Base-by-base conservation (phyloP, 1,140 invertebrate species). In the Aradophagus sp. region DNA sequence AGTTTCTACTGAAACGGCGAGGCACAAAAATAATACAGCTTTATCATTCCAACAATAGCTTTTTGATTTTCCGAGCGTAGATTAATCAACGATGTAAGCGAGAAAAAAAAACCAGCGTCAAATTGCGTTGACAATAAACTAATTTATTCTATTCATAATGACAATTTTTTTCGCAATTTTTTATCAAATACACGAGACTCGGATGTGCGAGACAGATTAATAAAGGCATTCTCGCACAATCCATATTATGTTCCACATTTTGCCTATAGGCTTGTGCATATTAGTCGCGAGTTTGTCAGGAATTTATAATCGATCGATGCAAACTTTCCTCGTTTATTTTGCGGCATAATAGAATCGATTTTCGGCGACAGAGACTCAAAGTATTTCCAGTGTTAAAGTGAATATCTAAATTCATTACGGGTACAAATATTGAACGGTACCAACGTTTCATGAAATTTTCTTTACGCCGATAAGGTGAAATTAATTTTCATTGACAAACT, bases 271-370 rank as follows among this genome's bases (percentile, higher is more conserved):
- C 39, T 67, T 36, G 14, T 48, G 63, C 70, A 65, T 41, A 67
- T 62, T 61, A 67, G 70, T 63, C 50, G 52, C 58, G 8, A 63
- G 70, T 59, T 73, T 58, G 45, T 23, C 6, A 14, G 36, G 6
- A 68, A 73, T 73, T 68, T 68, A 73, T 52, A 73, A 41, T 59
- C 65, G 35, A 73, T 73, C 58, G 62, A 50, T 29, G 44, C 14
- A 38, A 73, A 68, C 71, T 73, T 73, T 61, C 23, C 63, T 73
- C 71, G 59, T 73, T 73, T 45, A 65, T 73, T 73, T 48, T 39
- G 29, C 19, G 31, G 12, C 26, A 65, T 68, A 73, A 73, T 73
- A 55, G 59, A 26, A 48, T 68, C 41, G 58, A 29, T 68, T 68
- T 61, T 65, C 59, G 55, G 42, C 15, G 32, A 56, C 35, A 45